These are phyloP conservation scores for Diplazon laetatorius DNA, from an alignment of 2,888 invertebrate species.

Conservation along the genomic window DNA sequence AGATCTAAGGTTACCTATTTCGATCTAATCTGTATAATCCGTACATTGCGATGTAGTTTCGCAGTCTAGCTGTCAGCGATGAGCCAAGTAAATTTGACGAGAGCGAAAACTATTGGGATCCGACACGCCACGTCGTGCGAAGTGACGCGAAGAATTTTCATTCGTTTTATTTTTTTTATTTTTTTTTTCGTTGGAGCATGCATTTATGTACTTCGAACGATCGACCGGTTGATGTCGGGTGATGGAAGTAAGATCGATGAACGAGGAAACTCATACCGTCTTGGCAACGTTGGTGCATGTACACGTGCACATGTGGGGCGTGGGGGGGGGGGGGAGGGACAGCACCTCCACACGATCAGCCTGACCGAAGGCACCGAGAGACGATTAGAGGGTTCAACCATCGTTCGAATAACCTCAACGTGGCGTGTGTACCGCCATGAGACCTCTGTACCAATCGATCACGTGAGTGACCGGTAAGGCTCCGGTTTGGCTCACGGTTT, in stretches of 20 bases:
- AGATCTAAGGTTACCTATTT: too few species aligned
- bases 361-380: conserved; percentile 49
- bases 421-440: conserved; percentile 54
- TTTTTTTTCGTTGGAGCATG: background rate
- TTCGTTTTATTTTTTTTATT: too few species aligned
- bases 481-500: conserved; percentile 28
- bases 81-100: too few species aligned
- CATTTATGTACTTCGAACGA: conserved; percentile 32
- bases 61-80: too few species aligned
- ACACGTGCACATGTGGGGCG: background rate
- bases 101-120: too few species aligned
- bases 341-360: conserved; percentile 32
- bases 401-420: conserved; percentile 56
- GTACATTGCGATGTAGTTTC: too few species aligned
- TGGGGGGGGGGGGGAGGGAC: background rate
- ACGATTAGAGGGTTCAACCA: conserved; percentile 64
- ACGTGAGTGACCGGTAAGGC: conserved; percentile 60
- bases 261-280: conserved; percentile 57
- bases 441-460: conserved; percentile 55
- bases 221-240: conserved; percentile 17
- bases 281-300: conserved; percentile 7
- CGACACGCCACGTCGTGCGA: background rate
- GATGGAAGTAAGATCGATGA: conserved; percentile 60
- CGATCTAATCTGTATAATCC: too few species aligned
- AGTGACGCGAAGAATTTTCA: conserved; percentile 7